Base-by-base conservation (phyloP, 2,113 vertebrate genomes). In the Nothobranchius furzeri region DNA sequence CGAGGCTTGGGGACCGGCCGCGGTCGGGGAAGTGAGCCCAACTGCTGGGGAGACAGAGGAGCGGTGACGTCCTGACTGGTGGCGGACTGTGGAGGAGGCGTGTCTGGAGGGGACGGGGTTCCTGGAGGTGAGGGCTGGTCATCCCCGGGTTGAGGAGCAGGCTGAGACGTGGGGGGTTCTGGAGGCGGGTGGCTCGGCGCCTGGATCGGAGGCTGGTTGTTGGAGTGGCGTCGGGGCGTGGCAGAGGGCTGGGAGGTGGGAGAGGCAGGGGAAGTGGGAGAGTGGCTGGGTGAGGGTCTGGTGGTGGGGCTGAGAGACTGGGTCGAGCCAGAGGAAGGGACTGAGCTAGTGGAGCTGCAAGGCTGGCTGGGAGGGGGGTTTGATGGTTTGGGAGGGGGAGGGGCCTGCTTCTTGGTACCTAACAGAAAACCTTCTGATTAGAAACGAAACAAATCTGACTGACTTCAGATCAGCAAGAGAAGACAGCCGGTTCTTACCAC, bases 331-430 rank as follows among this genome's bases (percentile, higher is more conserved):
- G 82, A 73, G 11, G 93, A 65, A 61, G 92, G 42, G 73, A 92
- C 55, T 11, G 71, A 56, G 75, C 63, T 82, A 4, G 84, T 79
- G 30, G 94, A 93, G 76, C 77, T 90, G 48, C 84, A 90, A 0
- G 92, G 92, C 78, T 97, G 96, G 46, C 92, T 89, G 0, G 95
- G 95, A 0, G 94, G 95, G 0, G 94, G 95, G 89, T 94, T 96
- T 54, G 91, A 87, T 6, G 96, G 97, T 69, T 98, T 98, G 1
- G 98, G 97, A 43, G 97, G 97, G 3, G 98, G 94, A 0, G 98
- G 98, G 0, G 98, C 97, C 0, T 96, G 98, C 76, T 99, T 99
- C 69, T 99, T 99, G 70, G 95, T 86, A 61, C 91, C 98, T 98
- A 89, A 74, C 64, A 37, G 13, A 1, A 14, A 62, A 59, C 5